Percentiles rank a stretch among this genome's conserved stretches.
phyloP scores from a whole-genome alignment of 2,113 vertebrate species.

The Melanerpes aurifrons region DNA sequence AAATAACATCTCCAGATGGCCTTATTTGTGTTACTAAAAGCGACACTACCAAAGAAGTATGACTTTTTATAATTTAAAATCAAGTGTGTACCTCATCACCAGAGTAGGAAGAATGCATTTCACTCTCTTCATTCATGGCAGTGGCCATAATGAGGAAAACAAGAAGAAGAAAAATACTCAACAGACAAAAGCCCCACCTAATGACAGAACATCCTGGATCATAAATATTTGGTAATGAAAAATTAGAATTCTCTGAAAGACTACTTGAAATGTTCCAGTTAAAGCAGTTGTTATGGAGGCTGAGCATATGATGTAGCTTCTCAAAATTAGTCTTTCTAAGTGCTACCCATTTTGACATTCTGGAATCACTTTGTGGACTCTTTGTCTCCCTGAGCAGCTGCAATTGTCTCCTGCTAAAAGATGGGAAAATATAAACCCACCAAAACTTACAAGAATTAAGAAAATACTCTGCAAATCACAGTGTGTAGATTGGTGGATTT shows the following conservation, averaged over 20 bases:
- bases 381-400: neutral
- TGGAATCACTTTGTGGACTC: neutral
- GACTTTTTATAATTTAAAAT: neutral
- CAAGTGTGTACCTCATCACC: neutral
- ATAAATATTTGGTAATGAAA: neutral
- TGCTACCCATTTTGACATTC: neutral
- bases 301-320: neutral
- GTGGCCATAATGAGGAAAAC: neutral
- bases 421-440: neutral
- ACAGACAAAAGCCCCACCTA: neutral
- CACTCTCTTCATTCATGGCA: neutral
- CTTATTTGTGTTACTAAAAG: slow-evolving; percentile 30
- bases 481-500: neutral
- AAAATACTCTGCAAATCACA: rapidly evolving
- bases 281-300: neutral
- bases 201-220: neutral
- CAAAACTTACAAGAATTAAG: neutral
- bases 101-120: neutral
- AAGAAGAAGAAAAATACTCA: neutral
- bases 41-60: neutral
- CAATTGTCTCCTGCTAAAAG: neutral
- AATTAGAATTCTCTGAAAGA: neutral
- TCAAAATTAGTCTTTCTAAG: neutral
- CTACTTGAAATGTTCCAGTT: neutral
- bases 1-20: slow-evolving; percentile 25